Conservation (phyloP, 2,113 vertebrate species). For the Brachyhypopomus gauderio region DNA sequence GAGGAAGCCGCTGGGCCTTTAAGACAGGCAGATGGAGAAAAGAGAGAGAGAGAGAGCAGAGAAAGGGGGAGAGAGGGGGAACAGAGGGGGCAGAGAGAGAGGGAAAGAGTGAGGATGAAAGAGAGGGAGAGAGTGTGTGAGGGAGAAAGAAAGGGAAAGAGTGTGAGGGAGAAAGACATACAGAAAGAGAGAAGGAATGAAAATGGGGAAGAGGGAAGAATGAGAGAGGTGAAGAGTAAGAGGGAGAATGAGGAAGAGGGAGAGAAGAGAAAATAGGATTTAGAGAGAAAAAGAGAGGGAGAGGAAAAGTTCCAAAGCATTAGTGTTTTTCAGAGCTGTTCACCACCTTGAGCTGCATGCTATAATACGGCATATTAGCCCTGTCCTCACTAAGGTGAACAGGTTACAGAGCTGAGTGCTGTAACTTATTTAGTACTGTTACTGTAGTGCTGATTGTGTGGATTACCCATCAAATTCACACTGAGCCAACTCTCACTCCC, state of each 20-base stretch:
- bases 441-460: constrained; percentile 13
- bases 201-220: constrained; percentile 10
- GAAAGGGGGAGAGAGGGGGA: neutral
- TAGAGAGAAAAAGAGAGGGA: no score
- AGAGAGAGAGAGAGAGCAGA: constrained; percentile 15
- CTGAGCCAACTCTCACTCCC: constrained; percentile 11
- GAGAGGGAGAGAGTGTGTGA: neutral
- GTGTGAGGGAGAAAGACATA: constrained; percentile 23
- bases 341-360: constrained; percentile 17
- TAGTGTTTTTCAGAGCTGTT: constrained; percentile 35
- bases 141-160: no score
- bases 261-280: neutral
- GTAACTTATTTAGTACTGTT: constrained; percentile 30
- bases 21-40: constrained; percentile 36
- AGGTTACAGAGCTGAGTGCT: constrained; percentile 8
- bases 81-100: neutral
- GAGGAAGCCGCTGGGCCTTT: constrained; percentile 56
- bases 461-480: neutral
- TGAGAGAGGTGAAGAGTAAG: no score
- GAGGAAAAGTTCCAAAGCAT: neutral
- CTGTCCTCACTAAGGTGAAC: constrained; percentile 26
- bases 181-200: neutral
- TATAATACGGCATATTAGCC: no score
- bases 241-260: neutral
- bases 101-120: no score